phyloP scores from a whole-genome alignment of 2,888 invertebrate genomes.

The Drosophila diplacantha region DNA sequence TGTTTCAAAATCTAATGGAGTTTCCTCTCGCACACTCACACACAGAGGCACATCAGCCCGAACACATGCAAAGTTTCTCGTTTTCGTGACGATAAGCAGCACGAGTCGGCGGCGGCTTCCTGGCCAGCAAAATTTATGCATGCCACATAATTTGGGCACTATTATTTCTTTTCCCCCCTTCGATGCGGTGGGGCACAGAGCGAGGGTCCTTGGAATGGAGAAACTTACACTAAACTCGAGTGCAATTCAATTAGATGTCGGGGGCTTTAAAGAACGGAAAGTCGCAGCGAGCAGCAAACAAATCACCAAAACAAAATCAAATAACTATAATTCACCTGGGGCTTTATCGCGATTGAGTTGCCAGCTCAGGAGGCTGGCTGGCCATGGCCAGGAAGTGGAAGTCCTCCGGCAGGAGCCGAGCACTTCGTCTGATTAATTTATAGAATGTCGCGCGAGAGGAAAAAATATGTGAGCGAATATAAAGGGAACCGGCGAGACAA shows the following conservation, averaged over 20 bases:
- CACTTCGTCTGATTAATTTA: constrained; percentile 70
- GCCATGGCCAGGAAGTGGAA: constrained; percentile 20
- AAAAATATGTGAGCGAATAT: constrained; percentile 29
- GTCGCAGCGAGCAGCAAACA: constrained; percentile 55
- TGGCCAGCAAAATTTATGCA: constrained; percentile 67
- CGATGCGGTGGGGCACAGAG: constrained; percentile 6
- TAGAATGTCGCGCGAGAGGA: constrained; percentile 60
- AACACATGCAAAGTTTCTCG: constrained; percentile 56
- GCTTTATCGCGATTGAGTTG: constrained; percentile 71
- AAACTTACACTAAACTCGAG: constrained; percentile 45
- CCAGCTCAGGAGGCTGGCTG: constrained; percentile 41
- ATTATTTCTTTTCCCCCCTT: constrained; percentile 42
- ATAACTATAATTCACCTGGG: constrained; percentile 72
- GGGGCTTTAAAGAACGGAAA: constrained; percentile 57
- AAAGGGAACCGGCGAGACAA: constrained; percentile 29
- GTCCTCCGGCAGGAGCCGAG: constrained; percentile 43
- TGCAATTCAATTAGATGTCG: constrained; percentile 70
- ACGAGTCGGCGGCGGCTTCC: constrained; percentile 62
- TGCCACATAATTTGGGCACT: constrained; percentile 69
- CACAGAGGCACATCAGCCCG: constrained; percentile 2
- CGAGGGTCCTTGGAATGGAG: constrained; percentile 1
- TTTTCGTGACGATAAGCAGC: constrained; percentile 66
- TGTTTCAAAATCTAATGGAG: constrained; percentile 64
- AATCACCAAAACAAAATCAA: constrained; percentile 70
- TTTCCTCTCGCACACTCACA: constrained; percentile 41